phyloP scores from a whole-genome alignment of 2,888 invertebrate species.

The Halictus quadricinctus region DNA sequence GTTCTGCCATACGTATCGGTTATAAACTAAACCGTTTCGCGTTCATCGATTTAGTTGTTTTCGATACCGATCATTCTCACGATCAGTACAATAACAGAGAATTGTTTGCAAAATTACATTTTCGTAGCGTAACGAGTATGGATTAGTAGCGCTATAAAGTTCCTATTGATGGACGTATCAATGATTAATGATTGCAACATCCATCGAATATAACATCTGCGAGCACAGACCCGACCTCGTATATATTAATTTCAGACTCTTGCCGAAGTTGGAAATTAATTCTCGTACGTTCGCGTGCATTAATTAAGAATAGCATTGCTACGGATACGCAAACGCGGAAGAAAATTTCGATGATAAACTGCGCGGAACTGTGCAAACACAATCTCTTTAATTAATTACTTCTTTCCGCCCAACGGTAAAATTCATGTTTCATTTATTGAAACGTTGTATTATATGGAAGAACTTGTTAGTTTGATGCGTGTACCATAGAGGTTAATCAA shows the following conservation, averaged over 20 bases:
- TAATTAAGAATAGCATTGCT: not conserved
- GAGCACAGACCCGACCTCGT: not conserved
- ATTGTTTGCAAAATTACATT: conserved; percentile 16
- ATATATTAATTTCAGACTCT: not conserved
- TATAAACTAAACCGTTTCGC: not conserved
- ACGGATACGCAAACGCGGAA: not conserved
- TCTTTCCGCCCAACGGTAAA: too few relatives aligned
- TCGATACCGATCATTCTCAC: not conserved
- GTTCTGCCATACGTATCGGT: not conserved
- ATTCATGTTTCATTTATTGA: not conserved
- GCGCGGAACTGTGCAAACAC: not conserved
- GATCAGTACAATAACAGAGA: not conserved
- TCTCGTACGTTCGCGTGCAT: not conserved
- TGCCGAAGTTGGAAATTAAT: not conserved
- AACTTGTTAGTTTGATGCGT: not conserved
- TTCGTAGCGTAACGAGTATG: not conserved
- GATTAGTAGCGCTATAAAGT: conserved; percentile 26
- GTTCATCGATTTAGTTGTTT: not conserved
- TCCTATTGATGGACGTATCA: conserved; percentile 40
- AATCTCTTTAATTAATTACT: not conserved
- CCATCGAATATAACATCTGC: conserved; percentile 19
- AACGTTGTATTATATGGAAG: not conserved
- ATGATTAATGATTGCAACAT: conserved; percentile 39
- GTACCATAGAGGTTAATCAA: not conserved
- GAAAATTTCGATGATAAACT: not conserved